Base-by-base conservation (phyloP, 2,797 vertebrate genomes). In the Malacoctenus gilli region DNA sequence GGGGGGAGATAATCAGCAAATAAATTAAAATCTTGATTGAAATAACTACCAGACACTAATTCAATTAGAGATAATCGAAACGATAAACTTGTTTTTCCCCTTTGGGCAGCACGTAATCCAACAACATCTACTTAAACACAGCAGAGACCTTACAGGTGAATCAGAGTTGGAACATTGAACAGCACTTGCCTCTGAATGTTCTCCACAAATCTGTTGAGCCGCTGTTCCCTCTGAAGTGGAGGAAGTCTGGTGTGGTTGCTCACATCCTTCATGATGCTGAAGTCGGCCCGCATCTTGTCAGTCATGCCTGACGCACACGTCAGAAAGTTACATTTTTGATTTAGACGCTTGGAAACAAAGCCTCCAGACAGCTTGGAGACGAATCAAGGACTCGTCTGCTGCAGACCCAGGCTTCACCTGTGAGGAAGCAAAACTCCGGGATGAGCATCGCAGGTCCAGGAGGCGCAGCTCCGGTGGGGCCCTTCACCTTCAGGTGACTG, bases 351-450 rank as follows among this genome's bases (percentile, higher is more conserved):
- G n/a, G n/a, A n/a, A n/a, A n/a, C n/a, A n/a, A n/a, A n/a, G n/a
- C n/a, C n/a, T n/a, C n/a, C n/a, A n/a, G n/a, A n/a, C n/a, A n/a
- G n/a, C n/a, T n/a, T n/a, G n/a, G n/a, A n/a, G n/a, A n/a, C n/a
- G n/a, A n/a, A n/a, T n/a, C n/a, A n/a, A n/a, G n/a, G n/a, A n/a
- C n/a, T n/a, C n/a, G n/a, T n/a, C n/a, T n/a, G n/a, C n/a, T n/a
- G n/a, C n/a, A n/a, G n/a, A n/a, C n/a, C n/a, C n/a, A n/a, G n/a
- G n/a, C n/a, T n/a, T n/a, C n/a, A 89, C 97, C 96, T 88, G 96
- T 97, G 1, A 97, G 89, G 63, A 92, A 96, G 90, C 96, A 99
- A 47, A 99, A 89, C 61, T 99, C 97, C 1, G 97, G 96, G 40
- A 98, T 81, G 1, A 99, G 93, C 87, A 94, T 73, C 16, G 94